Base-by-base conservation (phyloP, 2,797 vertebrate genomes). In the Mus spretus region DNA sequence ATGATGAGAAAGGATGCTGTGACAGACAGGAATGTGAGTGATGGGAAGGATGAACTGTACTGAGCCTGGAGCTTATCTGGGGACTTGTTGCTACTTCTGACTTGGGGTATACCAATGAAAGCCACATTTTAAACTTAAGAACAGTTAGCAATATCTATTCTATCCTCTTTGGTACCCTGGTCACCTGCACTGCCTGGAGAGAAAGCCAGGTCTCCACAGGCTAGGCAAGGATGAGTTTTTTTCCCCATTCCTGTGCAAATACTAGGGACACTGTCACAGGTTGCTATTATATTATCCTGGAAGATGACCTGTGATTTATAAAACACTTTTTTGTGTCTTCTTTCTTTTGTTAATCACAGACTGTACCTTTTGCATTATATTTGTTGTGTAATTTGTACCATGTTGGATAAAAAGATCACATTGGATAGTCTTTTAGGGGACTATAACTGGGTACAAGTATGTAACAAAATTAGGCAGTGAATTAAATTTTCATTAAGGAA, bases 401-500 rank as follows among this genome's bases (percentile, higher is more conserved):
- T 12, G 14, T 55, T 55, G 53, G 53, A 55, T 55, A 17, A 90
- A 79, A 87, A 87, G 28, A 81, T 96, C 63, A 83, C 67, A 3
- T 67, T 89, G 74, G n/a, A 65, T 90, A 89, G 65, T 92, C 77
- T 93, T 87, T 70, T 87, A 84, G 59, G 37, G 19, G 24, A 84
- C 61, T 89, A 83, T 57, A 91, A 84, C 70, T 83, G 6, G 83
- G 82, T 92, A 67, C 50, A 53, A 85, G 81, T 90, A 84, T 77
- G 8, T 90, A 17, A 89, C 1, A 93, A 95, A 94, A 97, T 80
- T 70, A 93, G 65, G 72, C 96, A 96, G 82, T 20, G 67, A 22
- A 86, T 92, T 55, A 90, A 90, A 95, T 95, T 94, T 61, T 80
- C 10, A 81, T 86, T 57, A 78, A 86, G 79, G 83, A 89, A 44